phyloP scores from a whole-genome alignment of 2,113 vertebrate genomes.

The Hydropotes inermis region DNA sequence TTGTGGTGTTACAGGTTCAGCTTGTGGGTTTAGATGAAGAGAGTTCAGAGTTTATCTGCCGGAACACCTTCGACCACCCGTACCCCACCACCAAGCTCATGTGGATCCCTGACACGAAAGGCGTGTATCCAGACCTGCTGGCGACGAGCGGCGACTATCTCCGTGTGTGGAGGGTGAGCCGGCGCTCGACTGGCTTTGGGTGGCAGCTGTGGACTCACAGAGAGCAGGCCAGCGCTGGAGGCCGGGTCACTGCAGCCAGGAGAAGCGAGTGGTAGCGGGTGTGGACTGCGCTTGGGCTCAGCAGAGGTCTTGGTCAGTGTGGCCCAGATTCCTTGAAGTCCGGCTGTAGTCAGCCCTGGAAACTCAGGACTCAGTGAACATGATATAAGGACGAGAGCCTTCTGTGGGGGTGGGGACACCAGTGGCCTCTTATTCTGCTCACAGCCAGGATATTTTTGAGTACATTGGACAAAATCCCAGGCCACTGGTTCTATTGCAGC shows the following conservation, averaged over 20 bases:
- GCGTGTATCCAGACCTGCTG: constrained; percentile 96
- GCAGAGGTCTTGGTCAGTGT: not conserved
- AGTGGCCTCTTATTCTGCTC: not conserved
- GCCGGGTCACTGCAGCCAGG: not conserved
- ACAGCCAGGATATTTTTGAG: not conserved
- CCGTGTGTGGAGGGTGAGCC: constrained; percentile 95
- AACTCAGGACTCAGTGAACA: not conserved
- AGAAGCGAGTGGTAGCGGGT: not conserved
- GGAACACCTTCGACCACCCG: constrained; percentile 98
- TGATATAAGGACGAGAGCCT: not conserved
- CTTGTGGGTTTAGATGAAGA: constrained; percentile 98
- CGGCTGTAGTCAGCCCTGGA: not conserved
- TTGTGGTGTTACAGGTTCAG: constrained; percentile 88
- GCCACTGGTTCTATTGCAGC: not conserved
- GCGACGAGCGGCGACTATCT: constrained; percentile 98
- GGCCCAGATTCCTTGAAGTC: not conserved
- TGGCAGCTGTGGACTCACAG: not conserved
- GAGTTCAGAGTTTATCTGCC: constrained; percentile 97
- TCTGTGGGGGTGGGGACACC: not conserved
- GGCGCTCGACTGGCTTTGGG: not conserved
- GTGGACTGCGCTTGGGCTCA: not conserved
- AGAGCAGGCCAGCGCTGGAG: not conserved
- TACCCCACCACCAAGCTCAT: constrained; percentile 99
- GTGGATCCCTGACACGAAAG: constrained; percentile 99
- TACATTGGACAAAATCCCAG: not conserved